These are phyloP conservation scores for Limenitis arthemis DNA, from an alignment of 2,888 invertebrate genomes.

Conservation along the genomic window DNA sequence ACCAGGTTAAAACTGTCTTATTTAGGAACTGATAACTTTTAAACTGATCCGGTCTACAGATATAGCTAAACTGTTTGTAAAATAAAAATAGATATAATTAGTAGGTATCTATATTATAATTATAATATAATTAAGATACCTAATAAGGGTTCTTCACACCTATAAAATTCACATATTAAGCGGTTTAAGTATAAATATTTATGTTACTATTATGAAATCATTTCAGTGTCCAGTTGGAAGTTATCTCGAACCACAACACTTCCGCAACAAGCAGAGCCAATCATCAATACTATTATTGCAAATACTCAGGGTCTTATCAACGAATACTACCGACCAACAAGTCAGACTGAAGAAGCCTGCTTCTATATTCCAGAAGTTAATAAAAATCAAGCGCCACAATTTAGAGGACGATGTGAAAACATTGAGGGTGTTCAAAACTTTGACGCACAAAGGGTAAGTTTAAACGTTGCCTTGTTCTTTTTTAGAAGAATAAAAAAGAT, in stretches of 20 bases:
- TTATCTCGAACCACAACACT: conserved; percentile 40
- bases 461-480: too few relatives aligned
- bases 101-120: too few relatives aligned
- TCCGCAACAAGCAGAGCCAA: conserved; percentile 26
- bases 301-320: conserved; percentile 45
- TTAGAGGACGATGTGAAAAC: conserved; percentile 48
- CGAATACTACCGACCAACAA: conserved; percentile 41
- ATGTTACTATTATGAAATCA: not conserved
- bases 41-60: too few relatives aligned
- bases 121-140: too few relatives aligned
- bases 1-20: too few relatives aligned
- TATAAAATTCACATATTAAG: too few relatives aligned
- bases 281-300: conserved; percentile 34
- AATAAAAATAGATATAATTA: too few relatives aligned
- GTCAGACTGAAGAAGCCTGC: conserved; percentile 47
- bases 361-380: conserved; percentile 49
- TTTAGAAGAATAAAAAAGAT: not conserved
- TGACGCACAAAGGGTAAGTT: conserved; percentile 37
- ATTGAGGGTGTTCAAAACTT: conserved; percentile 39
- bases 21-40: too few relatives aligned
- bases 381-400: conserved; percentile 33
- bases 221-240: conserved; percentile 56
- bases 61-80: too few relatives aligned
- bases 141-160: too few relatives aligned
- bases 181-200: not conserved